A percentile compares a stretch with the other conserved stretches of the same genome.
These are phyloP conservation scores for Melanostoma mellinum DNA, from an alignment of 2,888 invertebrate species.

Conservation along the genomic window DNA sequence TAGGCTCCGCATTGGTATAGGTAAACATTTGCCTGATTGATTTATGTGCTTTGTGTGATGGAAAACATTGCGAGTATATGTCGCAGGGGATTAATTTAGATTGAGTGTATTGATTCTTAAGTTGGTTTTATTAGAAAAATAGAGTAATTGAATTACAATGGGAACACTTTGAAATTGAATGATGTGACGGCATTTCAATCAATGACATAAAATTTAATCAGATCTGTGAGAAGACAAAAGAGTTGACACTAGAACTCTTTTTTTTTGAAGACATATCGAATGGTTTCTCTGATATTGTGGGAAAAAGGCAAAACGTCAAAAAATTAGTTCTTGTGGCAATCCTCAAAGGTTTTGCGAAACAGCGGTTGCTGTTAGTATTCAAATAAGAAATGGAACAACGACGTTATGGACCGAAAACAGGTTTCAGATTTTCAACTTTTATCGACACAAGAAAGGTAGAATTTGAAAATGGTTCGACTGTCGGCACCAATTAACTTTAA, in stretches of 20 bases:
- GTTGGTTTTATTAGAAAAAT: constrained; percentile 37
- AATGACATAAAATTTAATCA: background rate
- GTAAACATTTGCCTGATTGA: constrained; percentile 58
- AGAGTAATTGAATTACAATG: constrained; percentile 55
- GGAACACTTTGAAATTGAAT: constrained; percentile 39
- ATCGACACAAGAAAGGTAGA: too few relatives aligned
- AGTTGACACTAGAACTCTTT: constrained; percentile 16
- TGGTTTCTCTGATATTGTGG: background rate
- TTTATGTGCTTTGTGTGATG: constrained; percentile 66
- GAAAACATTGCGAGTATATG: constrained; percentile 48
- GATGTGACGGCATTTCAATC: constrained; percentile 1
- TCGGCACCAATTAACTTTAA: too few relatives aligned
- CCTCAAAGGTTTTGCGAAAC: too few relatives aligned
- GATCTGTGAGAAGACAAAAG: constrained; percentile 13
- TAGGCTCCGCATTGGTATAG: constrained; percentile 5
- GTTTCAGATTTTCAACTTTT: too few relatives aligned
- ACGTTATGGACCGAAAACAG: too few relatives aligned
- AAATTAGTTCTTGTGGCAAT: too few relatives aligned
- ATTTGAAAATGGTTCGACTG: too few relatives aligned
- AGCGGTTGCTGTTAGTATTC: too few relatives aligned
- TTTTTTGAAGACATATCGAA: background rate
- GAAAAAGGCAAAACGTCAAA: too few relatives aligned
- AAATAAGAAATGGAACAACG: too few relatives aligned
- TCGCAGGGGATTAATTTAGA: constrained; percentile 69
- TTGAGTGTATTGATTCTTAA: constrained; percentile 61